These are phyloP conservation scores for Cladorhizidae sp. DNA, from an alignment of 37 sponge, comb jelly and placozoan species.

Conservation along the genomic window DNA sequence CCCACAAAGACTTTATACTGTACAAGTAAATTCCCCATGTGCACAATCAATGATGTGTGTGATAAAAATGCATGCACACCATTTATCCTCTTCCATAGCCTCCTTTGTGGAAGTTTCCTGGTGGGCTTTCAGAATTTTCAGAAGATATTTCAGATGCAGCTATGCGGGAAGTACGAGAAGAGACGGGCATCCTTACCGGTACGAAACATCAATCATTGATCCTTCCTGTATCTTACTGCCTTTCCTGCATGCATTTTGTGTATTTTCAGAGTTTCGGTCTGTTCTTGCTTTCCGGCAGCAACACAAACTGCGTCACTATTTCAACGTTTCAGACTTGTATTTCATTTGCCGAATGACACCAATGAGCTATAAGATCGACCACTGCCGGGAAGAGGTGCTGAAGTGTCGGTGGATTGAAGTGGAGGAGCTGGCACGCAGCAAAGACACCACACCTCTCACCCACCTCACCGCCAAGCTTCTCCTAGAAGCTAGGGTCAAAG, in stretches of 20 bases:
- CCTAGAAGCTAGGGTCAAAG: slow-evolving; percentile 22
- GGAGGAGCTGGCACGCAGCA: slow-evolving; percentile 32
- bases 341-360: slow-evolving; percentile 82
- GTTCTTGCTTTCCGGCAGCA: slow-evolving; percentile 80
- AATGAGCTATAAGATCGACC: slow-evolving; percentile 53
- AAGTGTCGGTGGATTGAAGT: slow-evolving; percentile 79
- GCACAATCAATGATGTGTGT: neutral
- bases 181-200: slow-evolving; percentile 82
- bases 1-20: too few species aligned
- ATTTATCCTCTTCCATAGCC: slow-evolving; percentile 28
- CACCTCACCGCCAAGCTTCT: slow-evolving; percentile 26
- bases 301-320: slow-evolving; percentile 61
- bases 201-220: neutral
- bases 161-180: slow-evolving; percentile 81
- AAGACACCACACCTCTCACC: slow-evolving; percentile 54
- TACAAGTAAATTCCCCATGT: too few species aligned
- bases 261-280: slow-evolving; percentile 62
- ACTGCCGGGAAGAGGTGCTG: slow-evolving; percentile 67
- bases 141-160: slow-evolving; percentile 84
- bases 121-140: slow-evolving; percentile 74
- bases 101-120: slow-evolving; percentile 85
- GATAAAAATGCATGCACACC: neutral
- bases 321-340: slow-evolving; percentile 73
- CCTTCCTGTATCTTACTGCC: slow-evolving; percentile 56
- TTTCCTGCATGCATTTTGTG: slow-evolving; percentile 2